These are phyloP conservation scores for Papilio glaucus DNA, from an alignment of 1,140 invertebrate genomes.

Conservation along the genomic window DNA sequence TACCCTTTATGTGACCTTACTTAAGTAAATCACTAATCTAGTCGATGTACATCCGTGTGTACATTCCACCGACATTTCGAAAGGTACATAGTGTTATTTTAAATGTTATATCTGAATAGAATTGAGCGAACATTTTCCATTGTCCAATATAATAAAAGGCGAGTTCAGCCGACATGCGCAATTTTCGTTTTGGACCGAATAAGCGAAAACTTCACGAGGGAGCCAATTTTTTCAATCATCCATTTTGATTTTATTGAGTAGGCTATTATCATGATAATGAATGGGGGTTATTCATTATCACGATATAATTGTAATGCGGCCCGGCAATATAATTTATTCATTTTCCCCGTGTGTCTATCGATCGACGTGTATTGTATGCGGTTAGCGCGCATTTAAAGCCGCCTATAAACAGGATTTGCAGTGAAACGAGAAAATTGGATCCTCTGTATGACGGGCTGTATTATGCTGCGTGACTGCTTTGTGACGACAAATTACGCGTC, in stretches of 20 bases:
- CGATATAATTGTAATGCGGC: slow-evolving; percentile 48
- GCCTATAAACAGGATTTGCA: slow-evolving; percentile 57
- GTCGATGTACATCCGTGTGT: neutral
- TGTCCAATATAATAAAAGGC: neutral
- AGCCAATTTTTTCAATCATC: slow-evolving; percentile 18
- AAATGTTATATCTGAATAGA: neutral
- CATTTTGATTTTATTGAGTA: slow-evolving; percentile 19
- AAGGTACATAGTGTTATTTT: neutral
- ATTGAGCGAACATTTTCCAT: slow-evolving; percentile 1
- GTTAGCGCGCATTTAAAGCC: slow-evolving; percentile 56
- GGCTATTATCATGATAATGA: slow-evolving; percentile 13
- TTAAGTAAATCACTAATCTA: neutral
- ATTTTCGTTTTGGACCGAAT: slow-evolving; percentile 14
- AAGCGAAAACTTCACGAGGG: slow-evolving; percentile 17
- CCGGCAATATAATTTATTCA: slow-evolving; percentile 61
- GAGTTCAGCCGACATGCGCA: slow-evolving; percentile 3
- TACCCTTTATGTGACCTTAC: neutral
- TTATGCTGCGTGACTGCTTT: slow-evolving; percentile 38
- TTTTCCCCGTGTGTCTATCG: slow-evolving; percentile 67
- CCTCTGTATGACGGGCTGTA: slow-evolving; percentile 27
- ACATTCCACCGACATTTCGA: neutral
- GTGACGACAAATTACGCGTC: slow-evolving; percentile 47
- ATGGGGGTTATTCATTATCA: slow-evolving; percentile 42
- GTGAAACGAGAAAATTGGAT: slow-evolving; percentile 55
- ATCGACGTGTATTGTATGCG: slow-evolving; percentile 63